These are phyloP conservation scores for Fabriciana adippe DNA, from an alignment of 2,888 invertebrate genomes.

Conservation along the genomic window DNA sequence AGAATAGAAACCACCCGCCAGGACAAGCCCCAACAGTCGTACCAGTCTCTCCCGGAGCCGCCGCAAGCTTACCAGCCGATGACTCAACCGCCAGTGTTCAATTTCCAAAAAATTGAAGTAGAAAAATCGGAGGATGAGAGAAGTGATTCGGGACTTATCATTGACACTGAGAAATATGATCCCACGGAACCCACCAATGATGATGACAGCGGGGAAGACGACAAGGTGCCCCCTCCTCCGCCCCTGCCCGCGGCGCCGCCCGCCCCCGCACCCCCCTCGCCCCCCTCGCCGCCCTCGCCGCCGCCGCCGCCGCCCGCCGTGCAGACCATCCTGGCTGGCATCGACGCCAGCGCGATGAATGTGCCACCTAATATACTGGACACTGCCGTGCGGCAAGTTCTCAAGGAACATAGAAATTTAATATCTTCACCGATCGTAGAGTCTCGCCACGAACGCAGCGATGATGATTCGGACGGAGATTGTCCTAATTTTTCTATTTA, in stretches of 20 bases:
- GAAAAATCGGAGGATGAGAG: conserved; percentile 77
- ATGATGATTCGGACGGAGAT: conserved; percentile 83
- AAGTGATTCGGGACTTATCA: conserved; percentile 82
- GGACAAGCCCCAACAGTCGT: conserved; percentile 42
- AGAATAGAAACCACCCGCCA: conserved; percentile 77
- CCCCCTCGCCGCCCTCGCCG: conserved; percentile 33
- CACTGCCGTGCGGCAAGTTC: conserved; percentile 64
- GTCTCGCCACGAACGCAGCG: conserved; percentile 57
- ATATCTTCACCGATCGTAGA: conserved; percentile 46
- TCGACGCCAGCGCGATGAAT: conserved; percentile 49
- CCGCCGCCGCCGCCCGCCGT: conserved; percentile 41
- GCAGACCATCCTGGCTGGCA: conserved; percentile 51
- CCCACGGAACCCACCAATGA: conserved; percentile 80
- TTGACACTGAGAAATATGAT: conserved; percentile 82
- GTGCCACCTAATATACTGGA: conserved; percentile 60
- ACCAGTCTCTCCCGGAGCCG: conserved; percentile 42
- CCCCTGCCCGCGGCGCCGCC: conserved; percentile 15
- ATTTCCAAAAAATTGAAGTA: conserved; percentile 61
- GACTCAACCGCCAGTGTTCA: conserved; percentile 64
- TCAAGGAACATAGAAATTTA: conserved; percentile 64
- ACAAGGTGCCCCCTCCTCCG: conserved; percentile 23
- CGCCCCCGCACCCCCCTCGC: conserved; percentile 20
- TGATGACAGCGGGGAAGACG: conserved; percentile 61
- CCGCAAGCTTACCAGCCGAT: conserved; percentile 53
- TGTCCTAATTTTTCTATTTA: conserved; percentile 94